phyloP scores from a whole-genome alignment of 2,888 invertebrate species.

The Elysia crispata region DNA sequence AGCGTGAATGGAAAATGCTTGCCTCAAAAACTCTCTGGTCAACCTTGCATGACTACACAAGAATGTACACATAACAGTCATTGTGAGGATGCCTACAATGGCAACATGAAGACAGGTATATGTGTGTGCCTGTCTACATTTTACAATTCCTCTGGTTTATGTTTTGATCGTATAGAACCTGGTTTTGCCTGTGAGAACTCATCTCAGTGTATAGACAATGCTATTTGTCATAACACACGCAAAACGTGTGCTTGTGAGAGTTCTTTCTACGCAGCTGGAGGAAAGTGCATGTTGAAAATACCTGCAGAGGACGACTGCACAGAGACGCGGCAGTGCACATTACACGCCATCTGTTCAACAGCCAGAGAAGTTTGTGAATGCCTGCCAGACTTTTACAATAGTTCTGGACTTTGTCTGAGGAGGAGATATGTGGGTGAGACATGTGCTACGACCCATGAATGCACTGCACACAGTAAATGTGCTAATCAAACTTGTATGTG shows the following conservation, averaged over 20 bases:
- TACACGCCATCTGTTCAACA: slow-evolving; percentile 18
- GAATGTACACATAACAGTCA: slow-evolving; percentile 44
- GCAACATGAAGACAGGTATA: not conserved
- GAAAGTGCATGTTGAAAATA: slow-evolving; percentile 24
- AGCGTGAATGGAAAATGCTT: slow-evolving; percentile 35
- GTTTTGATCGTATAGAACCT: not conserved
- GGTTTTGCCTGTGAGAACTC: slow-evolving; percentile 31
- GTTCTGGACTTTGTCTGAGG: slow-evolving; percentile 38
- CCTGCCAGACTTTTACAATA: slow-evolving; percentile 44
- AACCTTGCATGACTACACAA: slow-evolving; percentile 33
- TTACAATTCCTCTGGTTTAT: not conserved
- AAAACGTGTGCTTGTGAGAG: slow-evolving; percentile 40
- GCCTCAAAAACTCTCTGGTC: slow-evolving; percentile 27
- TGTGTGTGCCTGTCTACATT: not conserved
- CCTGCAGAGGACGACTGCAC: slow-evolving; percentile 6
- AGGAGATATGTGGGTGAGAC: slow-evolving; percentile 21
- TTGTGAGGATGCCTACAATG: slow-evolving; percentile 12
- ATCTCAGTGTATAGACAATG: slow-evolving; percentile 44
- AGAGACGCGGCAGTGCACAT: slow-evolving; percentile 28
- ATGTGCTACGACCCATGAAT: not conserved
- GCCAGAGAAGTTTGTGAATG: slow-evolving; percentile 41
- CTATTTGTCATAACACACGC: slow-evolving; percentile 27
- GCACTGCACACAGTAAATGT: too few species aligned
- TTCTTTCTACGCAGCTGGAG: slow-evolving; percentile 42
- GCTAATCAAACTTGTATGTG: slow-evolving; percentile 36